Base-by-base conservation (phyloP, 2,888 invertebrate genomes). In the Sphaerophoria taeniata region DNA sequence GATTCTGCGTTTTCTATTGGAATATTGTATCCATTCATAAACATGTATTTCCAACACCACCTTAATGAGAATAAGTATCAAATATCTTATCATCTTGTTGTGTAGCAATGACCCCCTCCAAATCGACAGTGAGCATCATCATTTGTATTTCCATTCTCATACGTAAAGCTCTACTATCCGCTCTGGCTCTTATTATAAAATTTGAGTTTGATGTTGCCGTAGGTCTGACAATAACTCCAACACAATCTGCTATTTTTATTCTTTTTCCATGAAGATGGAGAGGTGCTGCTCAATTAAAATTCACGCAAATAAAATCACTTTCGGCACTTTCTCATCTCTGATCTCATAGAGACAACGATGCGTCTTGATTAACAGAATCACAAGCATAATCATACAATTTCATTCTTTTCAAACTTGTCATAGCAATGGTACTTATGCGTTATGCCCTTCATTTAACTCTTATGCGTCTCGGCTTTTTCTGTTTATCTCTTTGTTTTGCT, bases 301-400 rank as follows among this genome's bases (percentile, higher is more conserved):
- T 16, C 72, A 72, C 45, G 65, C 76, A 67, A 67, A 51, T 43
- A 63, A 36, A 69, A 73, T 71, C 74, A 24, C 79, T 79, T 78
- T 82, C 67, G 53, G 51, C 70, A 70, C 36, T 63, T 60, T 71
- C 51, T 53, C 70, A 78, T 78, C 79, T 69, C 70, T 80, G 72
- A 80, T 80, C 61, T n/a, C n/a, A n/a, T n/a, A 31, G 69, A 53
- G 80, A 76, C 76, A 85, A 73, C 73, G 85, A 85, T 70, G 70
- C 72, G 85, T 56, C 71, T 84, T 84, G 80, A 85, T 85, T 85
- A 85, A 80, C 80, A 80, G 72, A 69, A 85, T 80, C 72, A 80
- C 51, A 80, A 80, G 75, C 70, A 71, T 71, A 56, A 70, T 78
- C 76, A 72, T 24, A 6, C 51, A 36, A 34, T 65, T 75, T n/a